Base-by-base conservation (phyloP, 1,140 invertebrate genomes). In the Druon quercuslanigerum region DNA sequence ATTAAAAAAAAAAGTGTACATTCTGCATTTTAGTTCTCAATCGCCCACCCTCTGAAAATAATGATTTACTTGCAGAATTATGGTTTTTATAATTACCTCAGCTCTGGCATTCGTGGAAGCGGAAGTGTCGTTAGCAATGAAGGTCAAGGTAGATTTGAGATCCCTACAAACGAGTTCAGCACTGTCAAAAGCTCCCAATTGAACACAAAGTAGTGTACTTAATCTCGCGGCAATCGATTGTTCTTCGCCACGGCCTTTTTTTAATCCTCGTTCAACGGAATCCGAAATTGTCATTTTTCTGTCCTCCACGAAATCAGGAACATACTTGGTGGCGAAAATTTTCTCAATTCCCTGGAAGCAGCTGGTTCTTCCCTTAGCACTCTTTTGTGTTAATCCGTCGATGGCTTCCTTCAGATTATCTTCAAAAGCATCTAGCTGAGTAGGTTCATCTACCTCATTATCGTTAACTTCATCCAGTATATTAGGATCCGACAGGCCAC, bases 341-440 rank as follows among this genome's bases (percentile, higher is more conserved):
- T 94, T 95, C 16, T 93, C 93, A 2, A 98, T 92, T 2, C 94
- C 91, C 72, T 95, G 94, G 33, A 98, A 92, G 71, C 95, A 96
- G 5, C 91, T 91, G 3, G 94, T 94, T 73, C 98, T 93, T 8
- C 95, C 95, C 80, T 97, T 96, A 2, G 95, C 94, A 77, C 97
- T 97, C 86, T 98, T 97, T 79, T 98, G 95, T 3, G 94, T 94
- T 9, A 97, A 91, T 40, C 95, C 95, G 87, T 99, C 98, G 66
- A 99, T 94, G 0, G 95, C 94, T 85, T 98, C 96, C 25, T 94
- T 93, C 17, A 99, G 91, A 90, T 98, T 97, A 72, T 98, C 97
- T 90, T 99, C 97, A 84, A 97, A 95, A 54, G 95, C 93, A 86
- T 98, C 97, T 78, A 93, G 92, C 78, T 92, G 91, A 71, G 92